Percentiles rank a stretch among this genome's conserved stretches.
phyloP scores from a whole-genome alignment of 2,888 invertebrate species.

The Phymatocera aterrima region DNA sequence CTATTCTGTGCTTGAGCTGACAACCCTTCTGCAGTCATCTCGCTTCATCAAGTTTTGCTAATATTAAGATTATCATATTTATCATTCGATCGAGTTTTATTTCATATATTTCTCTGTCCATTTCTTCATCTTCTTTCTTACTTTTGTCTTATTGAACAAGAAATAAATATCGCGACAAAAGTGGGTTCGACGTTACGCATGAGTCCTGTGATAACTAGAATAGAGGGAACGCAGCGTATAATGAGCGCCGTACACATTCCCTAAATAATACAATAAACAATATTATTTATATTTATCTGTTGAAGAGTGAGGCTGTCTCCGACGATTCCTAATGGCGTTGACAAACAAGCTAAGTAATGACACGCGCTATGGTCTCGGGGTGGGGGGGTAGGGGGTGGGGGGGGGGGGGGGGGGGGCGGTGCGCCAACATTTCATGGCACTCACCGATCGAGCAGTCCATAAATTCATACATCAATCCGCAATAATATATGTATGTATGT shows the following conservation, averaged over 20 bases:
- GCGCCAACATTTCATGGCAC: constrained; percentile 12
- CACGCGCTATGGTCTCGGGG: no score
- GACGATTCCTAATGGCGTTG: constrained; percentile 45
- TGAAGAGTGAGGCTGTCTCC: constrained; percentile 40
- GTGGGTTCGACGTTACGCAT: constrained; percentile 8
- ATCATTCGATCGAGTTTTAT: neutral
- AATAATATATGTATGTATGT: neutral
- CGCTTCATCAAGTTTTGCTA: constrained; percentile 39
- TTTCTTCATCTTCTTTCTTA: neutral
- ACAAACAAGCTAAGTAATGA: constrained; percentile 38
- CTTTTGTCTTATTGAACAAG: neutral
- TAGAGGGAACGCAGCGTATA: neutral
- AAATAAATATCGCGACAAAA: neutral
- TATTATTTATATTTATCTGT: constrained; percentile 6
- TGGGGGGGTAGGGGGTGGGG: no score
- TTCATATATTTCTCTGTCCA: neutral
- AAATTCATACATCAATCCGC: neutral
- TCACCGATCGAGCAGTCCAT: constrained; percentile 18
- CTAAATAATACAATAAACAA: neutral
- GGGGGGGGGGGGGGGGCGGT: neutral
- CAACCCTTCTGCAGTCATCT: constrained; percentile 33
- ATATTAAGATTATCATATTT: constrained; percentile 2
- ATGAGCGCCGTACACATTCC: constrained; percentile 10
- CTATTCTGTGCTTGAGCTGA: constrained; percentile 49
- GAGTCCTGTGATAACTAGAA: neutral